Evolutionary conservation across 1,140 invertebrate species (phyloP), one percentile per base, ranked within the genome.

Genomic region (Pseudachorutes palmiensis): DNA sequence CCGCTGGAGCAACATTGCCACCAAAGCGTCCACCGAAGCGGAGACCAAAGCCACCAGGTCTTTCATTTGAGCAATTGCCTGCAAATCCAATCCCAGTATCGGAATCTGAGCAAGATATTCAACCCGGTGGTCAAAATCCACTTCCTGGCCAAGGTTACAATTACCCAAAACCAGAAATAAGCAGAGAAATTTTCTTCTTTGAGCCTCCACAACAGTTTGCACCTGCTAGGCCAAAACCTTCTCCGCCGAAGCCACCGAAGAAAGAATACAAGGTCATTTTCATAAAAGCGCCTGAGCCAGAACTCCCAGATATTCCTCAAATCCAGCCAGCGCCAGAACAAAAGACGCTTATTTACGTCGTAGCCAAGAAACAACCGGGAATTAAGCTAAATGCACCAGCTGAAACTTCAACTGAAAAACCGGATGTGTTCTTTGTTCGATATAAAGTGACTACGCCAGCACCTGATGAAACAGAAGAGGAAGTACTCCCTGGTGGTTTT

Each of bases 301-400:
- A 88, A 1, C 85, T 87, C 12, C 88, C 70, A 22, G 67, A 71
- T 12, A 68, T 71, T 30, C 62, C 62, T 24, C 62, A 68, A 57
- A 24, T 71, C 2, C 65, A 65, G 30, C 68, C 70, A 30, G 41
- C 55, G 45, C 67, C 67, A 28, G 87, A 90, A 79, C 87, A 91
- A 78, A 92, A 91, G 82, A 92, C 90, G n/a, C 81, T 91, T 65
- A 89, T 92, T 74, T 92, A 92, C 79, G 90, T 92, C 30, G 79
- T 92, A 77, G 88, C 91, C 66, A 91, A 91, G 84, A 89, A 88
- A 78, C 85, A 86, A n/a, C 87, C 87, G 71, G 86, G 89, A 74
- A 85, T 91, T 77, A 82, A 80, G 72, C 83, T 91, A 61, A 86
- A 87, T 19, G 85, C 86, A 5, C 80, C 85, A 26, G 82, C 86